Base-by-base conservation (phyloP, 2,113 vertebrate species). In the Python bivittatus region DNA sequence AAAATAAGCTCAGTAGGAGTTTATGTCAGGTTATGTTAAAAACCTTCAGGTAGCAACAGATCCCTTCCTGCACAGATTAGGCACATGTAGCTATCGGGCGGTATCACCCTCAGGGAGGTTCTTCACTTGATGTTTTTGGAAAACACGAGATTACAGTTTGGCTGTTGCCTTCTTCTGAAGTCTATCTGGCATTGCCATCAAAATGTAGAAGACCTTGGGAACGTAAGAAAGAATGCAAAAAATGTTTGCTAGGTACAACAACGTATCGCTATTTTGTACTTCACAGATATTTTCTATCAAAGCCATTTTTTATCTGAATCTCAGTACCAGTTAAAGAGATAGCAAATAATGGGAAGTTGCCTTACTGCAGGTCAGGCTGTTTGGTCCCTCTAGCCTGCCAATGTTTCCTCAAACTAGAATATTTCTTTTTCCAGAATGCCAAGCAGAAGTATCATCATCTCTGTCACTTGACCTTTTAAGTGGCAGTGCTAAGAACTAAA, bases 171-270 rank as follows among this genome's bases (percentile, higher is more conserved):
- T 38, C 4, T 38, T 83, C 83, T 38, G 52, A 94, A 84, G 22
- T 2, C 53, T 9, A 60, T n/a, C 17, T 57, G 9, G 17, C 38
- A 85, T 54, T 58, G 42, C 25, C 20, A 15, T 88, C 27, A 92
- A 79, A 79, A 2, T 0, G 0, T 86, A 91, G 42, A 0, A 0
- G 9, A 79, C 2, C 2, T 56, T 79, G 79, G 0, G 4, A 17
- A 23, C 33, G 20, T 94, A 88, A 57, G 8, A 92, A 94, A 90
- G 0, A 20, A 89, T 56, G 92, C 0, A 1, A 94, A 61, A 0
- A 60, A 33, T 92, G 4, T 0, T 3, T 84, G 12, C 0, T 0
- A 0, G 89, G 25, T 58, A 56, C 25, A 83, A 88, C 5, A 64
- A 90, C 92, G 89, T 8, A 93, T 90, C 90, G 10, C 15, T 58